Evolutionary conservation across 2,113 vertebrate species (phyloP).

Genomic region (Tangachromis dhanisi): DNA sequence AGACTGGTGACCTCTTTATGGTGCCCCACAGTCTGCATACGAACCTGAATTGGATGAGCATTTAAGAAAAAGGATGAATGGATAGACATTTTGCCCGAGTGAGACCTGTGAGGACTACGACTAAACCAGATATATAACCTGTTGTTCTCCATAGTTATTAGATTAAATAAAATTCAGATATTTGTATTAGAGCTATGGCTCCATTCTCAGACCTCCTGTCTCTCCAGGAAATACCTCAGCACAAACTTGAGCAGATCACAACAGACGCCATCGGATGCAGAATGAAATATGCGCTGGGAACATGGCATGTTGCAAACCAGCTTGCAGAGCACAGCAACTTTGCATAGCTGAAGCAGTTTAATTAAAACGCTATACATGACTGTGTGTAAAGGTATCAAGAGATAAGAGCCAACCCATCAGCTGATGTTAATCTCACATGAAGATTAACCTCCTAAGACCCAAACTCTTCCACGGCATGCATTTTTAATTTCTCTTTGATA

Average conservation of each 20-base stretch:
- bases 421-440: neutral
- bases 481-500: neutral
- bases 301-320: neutral
- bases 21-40: neutral
- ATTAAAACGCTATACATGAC: rapidly evolving
- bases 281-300: neutral
- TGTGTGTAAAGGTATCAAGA: neutral
- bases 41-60: neutral
- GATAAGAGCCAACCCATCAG: neutral
- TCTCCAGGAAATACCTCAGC: neutral
- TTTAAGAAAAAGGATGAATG: neutral
- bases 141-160: neutral
- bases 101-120: neutral
- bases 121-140: neutral
- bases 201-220: neutral
- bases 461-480: neutral
- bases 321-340: neutral
- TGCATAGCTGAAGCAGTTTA: neutral
- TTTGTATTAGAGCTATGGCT: neutral
- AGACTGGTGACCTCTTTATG: neutral
- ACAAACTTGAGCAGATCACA: neutral
- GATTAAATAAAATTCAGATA: neutral
- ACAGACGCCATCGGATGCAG: neutral
- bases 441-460: neutral
- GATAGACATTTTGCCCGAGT: neutral